These are phyloP conservation scores for Cerastoderma edule DNA, from an alignment of 2,888 invertebrate genomes.

Conservation along the genomic window DNA sequence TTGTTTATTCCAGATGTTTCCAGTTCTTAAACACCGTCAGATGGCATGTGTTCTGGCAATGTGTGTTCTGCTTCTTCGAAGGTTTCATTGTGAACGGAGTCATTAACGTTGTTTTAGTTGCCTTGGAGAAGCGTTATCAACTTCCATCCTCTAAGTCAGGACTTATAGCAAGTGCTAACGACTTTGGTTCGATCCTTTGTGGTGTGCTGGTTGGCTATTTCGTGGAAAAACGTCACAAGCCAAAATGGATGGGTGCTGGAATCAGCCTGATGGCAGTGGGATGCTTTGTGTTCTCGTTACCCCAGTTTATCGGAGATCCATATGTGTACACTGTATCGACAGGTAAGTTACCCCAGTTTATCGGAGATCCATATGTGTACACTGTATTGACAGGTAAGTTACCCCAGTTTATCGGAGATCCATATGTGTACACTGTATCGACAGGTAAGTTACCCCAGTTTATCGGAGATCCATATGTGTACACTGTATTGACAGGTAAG, in stretches of 20 bases:
- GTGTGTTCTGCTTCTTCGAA: constrained; percentile 66
- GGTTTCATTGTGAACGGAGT: constrained; percentile 71
- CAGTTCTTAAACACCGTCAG: constrained; percentile 64
- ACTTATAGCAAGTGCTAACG: constrained; percentile 66
- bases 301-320: constrained; percentile 64
- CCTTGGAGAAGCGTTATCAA: constrained; percentile 68
- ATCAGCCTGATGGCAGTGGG: constrained; percentile 66
- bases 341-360: constrained; percentile 63
- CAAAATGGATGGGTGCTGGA: constrained; percentile 62
- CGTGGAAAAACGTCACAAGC: constrained; percentile 66
- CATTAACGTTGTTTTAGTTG: constrained; percentile 67
- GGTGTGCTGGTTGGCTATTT: constrained; percentile 62
- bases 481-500: constrained; percentile 61
- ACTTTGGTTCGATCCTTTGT: constrained; percentile 64
- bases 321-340: constrained; percentile 65
- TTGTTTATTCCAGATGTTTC: constrained; percentile 49
- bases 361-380: constrained; percentile 63
- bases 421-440: constrained; percentile 64
- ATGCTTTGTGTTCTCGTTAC: constrained; percentile 66
- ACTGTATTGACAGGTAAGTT: constrained; percentile 58
- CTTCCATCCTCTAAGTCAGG: constrained; percentile 64
- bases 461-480: constrained; percentile 61
- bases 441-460: constrained; percentile 64
- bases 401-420: constrained; percentile 65
- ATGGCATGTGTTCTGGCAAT: constrained; percentile 67